A percentile compares a stretch with the other conserved stretches of the same genome.
Conservation (phyloP, 2,113 vertebrate species). For the Corydoras sp. region DNA sequence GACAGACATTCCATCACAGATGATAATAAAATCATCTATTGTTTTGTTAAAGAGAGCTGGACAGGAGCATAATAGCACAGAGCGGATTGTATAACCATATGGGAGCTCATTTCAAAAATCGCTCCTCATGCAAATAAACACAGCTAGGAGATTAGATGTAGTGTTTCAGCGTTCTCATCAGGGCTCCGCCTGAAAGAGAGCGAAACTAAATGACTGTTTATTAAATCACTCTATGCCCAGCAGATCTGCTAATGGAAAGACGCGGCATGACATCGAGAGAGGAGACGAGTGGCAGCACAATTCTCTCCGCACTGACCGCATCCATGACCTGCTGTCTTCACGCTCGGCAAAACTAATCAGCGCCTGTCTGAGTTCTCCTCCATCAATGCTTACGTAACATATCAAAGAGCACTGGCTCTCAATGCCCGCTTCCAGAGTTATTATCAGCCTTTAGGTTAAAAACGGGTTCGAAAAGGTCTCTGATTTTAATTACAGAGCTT, state of each 20-base stretch:
- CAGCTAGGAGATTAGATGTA: constrained; percentile 48
- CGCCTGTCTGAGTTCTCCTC: neutral
- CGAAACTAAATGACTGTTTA: constrained; percentile 52
- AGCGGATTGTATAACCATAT: constrained; percentile 25
- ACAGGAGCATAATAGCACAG: constrained; percentile 19
- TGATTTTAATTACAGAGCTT: too few relatives aligned
- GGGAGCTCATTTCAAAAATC: constrained; percentile 37
- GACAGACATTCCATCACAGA: constrained; percentile 9
- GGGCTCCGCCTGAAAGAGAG: constrained; percentile 39
- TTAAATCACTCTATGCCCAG: constrained; percentile 51
- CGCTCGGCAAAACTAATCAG: constrained; percentile 26
- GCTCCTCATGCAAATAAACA: constrained; percentile 49
- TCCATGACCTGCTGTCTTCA: constrained; percentile 21
- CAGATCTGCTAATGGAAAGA: constrained; percentile 40
- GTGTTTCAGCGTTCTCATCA: constrained; percentile 54
- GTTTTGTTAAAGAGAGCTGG: neutral
- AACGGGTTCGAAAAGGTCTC: too few relatives aligned
- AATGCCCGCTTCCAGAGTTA: too few relatives aligned
- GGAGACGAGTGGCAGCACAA: constrained; percentile 25
- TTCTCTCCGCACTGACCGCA: constrained; percentile 33
- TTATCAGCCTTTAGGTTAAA: too few relatives aligned
- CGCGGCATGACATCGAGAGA: constrained; percentile 39
- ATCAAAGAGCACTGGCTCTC: neutral
- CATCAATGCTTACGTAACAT: neutral
- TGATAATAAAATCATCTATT: constrained; percentile 32